Evolutionary conservation across 2,888 invertebrate species (phyloP).

Genomic region (Bruchidius siliquastri): DNA sequence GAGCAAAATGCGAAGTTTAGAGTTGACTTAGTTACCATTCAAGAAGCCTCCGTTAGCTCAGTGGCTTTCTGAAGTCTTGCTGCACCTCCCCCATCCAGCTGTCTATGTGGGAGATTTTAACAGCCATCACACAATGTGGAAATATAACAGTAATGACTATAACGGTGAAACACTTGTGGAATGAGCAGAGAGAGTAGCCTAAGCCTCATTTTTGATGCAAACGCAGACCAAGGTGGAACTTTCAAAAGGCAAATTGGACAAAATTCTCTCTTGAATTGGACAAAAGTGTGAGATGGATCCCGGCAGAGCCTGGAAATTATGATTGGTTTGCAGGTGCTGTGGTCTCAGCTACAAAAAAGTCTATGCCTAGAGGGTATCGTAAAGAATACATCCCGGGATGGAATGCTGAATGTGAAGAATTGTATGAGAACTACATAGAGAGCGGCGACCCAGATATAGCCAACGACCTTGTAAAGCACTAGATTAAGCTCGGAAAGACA

Average conservation of each 20-base stretch:
- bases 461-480: too few relatives aligned
- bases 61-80: background rate
- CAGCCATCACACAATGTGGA: slow-evolving; percentile 19
- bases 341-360: slow-evolving; percentile 11
- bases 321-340: slow-evolving; percentile 12
- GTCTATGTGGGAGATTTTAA: slow-evolving; percentile 20
- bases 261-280: slow-evolving; percentile 9
- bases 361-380: slow-evolving; percentile 15
- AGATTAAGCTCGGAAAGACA: too few relatives aligned
- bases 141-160: slow-evolving; percentile 7
- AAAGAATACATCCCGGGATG: slow-evolving; percentile 5
- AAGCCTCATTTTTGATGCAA: slow-evolving; percentile 16
- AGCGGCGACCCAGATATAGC: background rate
- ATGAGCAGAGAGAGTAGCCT: slow-evolving; percentile 15
- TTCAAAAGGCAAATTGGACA: slow-evolving; percentile 15
- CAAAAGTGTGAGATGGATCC: slow-evolving; percentile 8
- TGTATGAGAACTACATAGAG: too few relatives aligned
- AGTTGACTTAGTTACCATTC: too few relatives aligned
- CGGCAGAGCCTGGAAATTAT: slow-evolving; percentile 9
- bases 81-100: slow-evolving; percentile 12
- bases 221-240: slow-evolving; percentile 17
- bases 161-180: slow-evolving; percentile 15
- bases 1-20: background rate
- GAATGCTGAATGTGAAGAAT: background rate
- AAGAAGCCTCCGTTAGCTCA: too few relatives aligned